phyloP scores from a whole-genome alignment of 2,113 vertebrate genomes.

The Ammodytes dubius region DNA sequence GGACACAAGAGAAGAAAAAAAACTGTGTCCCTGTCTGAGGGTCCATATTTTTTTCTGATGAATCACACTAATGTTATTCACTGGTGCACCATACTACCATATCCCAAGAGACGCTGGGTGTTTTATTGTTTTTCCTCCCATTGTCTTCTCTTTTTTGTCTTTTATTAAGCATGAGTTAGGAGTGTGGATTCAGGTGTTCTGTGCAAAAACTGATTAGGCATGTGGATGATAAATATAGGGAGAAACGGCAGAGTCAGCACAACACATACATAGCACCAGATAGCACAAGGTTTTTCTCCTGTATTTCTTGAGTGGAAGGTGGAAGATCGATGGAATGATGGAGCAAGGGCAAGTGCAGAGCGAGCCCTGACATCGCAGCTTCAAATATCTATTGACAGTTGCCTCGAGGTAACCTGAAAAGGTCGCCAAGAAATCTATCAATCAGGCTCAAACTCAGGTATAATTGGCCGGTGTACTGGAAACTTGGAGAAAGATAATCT shows the following conservation, averaged over 20 bases:
- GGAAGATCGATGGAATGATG: slow-evolving; percentile 51
- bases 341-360: slow-evolving; percentile 34
- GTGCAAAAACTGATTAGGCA: slow-evolving; percentile 37
- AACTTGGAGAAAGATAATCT: slow-evolving; percentile 4
- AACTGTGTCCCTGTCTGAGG: slow-evolving; percentile 1
- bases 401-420: slow-evolving; percentile 47
- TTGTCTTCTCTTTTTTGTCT: slow-evolving; percentile 7
- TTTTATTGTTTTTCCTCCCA: slow-evolving; percentile 36
- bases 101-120: background rate
- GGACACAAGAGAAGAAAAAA: slow-evolving; percentile 17
- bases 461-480: slow-evolving; percentile 47
- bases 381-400: slow-evolving; percentile 52
- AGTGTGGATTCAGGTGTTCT: slow-evolving; percentile 21
- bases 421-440: slow-evolving; percentile 52
- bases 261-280: slow-evolving; percentile 30
- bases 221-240: slow-evolving; percentile 49
- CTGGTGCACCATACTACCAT: background rate
- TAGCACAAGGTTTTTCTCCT: slow-evolving; percentile 43
- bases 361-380: slow-evolving; percentile 34
- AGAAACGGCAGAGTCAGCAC: slow-evolving; percentile 51
- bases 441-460: slow-evolving; percentile 36
- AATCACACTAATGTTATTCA: slow-evolving; percentile 21
- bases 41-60: slow-evolving; percentile 22
- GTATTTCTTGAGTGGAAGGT: slow-evolving; percentile 35
- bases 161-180: slow-evolving; percentile 20